A percentile compares a stretch with the other conserved stretches of the same genome.
phyloP scores from a whole-genome alignment of 2,888 invertebrate species.

The Xestia ashworthii region DNA sequence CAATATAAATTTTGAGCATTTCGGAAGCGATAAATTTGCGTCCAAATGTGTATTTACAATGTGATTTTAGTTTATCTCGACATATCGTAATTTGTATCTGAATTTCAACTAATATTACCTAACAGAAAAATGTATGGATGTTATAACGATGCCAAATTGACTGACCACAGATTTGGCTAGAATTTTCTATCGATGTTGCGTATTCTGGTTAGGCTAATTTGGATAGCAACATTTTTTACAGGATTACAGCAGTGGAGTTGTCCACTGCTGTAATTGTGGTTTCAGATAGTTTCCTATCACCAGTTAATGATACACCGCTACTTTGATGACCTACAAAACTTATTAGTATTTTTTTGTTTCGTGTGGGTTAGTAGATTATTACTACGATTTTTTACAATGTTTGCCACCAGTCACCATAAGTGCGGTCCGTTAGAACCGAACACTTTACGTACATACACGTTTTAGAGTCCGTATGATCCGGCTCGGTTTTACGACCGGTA shows the following conservation, averaged over 20 bases:
- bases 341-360: background rate
- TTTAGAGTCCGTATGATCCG: constrained; percentile 84
- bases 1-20: constrained; percentile 28
- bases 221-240: background rate
- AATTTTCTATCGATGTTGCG: background rate
- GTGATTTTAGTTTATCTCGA: constrained; percentile 29
- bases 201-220: background rate
- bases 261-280: background rate
- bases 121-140: background rate
- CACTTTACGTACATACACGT: constrained; percentile 88
- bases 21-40: constrained; percentile 46
- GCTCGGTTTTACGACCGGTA: constrained; percentile 80
- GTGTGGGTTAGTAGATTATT: background rate
- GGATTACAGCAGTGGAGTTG: too few relatives aligned
- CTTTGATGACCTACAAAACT: background rate
- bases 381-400: constrained; percentile 29
- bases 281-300: background rate
- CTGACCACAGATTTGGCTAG: background rate
- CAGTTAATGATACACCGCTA: background rate
- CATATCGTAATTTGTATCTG: constrained; percentile 22
- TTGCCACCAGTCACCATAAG: constrained; percentile 66
- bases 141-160: background rate
- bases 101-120: constrained; percentile 12
- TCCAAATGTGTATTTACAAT: constrained; percentile 18
- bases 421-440: constrained; percentile 58